Evolutionary conservation across 2,888 invertebrate species (phyloP).

Genomic region (Sisyra terminalis): DNA sequence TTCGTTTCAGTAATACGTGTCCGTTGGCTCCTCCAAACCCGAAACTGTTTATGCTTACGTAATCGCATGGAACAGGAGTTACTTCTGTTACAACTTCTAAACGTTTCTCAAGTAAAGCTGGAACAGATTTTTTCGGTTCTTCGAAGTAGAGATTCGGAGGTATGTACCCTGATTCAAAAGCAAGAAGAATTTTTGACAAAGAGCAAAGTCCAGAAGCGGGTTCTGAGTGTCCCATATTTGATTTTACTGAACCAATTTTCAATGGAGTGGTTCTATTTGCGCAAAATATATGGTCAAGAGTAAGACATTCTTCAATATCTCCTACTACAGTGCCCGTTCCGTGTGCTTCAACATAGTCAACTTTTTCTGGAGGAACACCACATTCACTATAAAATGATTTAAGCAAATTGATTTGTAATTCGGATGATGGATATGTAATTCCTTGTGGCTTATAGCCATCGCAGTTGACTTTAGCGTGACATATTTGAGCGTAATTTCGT

Average conservation of each 20-base stretch:
- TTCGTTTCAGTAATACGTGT: conserved; percentile 11
- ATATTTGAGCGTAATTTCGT: conserved; percentile 29
- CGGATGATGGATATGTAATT: conserved; percentile 24
- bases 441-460: conserved; percentile 25
- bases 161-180: conserved; percentile 57
- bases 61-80: conserved; percentile 47
- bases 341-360: conserved; percentile 48
- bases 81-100: conserved; percentile 49
- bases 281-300: conserved; percentile 61
- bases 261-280: conserved; percentile 51
- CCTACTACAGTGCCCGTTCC: conserved; percentile 40
- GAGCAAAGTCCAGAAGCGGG: conserved; percentile 64
- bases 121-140: conserved; percentile 38
- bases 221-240: conserved; percentile 79
- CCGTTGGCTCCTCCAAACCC: conserved; percentile 13
- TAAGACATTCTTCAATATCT: conserved; percentile 74
- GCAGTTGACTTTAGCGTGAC: conserved; percentile 22
- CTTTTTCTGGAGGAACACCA: conserved; percentile 44
- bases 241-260: conserved; percentile 71
- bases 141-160: conserved; percentile 69
- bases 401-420: conserved; percentile 41
- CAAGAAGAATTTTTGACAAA: conserved; percentile 44
- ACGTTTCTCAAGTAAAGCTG: conserved; percentile 37
- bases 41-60: conserved; percentile 9
- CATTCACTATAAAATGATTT: conserved; percentile 51